Evolutionary conservation across 2,888 invertebrate genomes (phyloP).

Genomic region (Caenorhabditis doughertyi): DNA sequence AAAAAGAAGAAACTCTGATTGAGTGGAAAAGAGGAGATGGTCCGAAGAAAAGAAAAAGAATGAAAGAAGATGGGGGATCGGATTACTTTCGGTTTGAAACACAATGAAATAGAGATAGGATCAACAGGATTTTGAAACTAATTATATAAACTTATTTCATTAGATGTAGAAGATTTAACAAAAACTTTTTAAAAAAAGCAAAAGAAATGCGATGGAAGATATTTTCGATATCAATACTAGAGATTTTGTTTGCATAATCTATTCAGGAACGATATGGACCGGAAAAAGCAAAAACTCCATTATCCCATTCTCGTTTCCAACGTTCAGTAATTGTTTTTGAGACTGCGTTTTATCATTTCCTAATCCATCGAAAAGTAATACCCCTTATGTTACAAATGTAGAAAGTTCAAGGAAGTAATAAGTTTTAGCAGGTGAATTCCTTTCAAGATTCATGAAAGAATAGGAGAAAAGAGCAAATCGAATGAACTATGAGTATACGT

Average conservation of each 20-base stretch:
- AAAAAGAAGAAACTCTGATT: conserved; percentile 24
- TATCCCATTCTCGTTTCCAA: no score
- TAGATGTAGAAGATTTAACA: no score
- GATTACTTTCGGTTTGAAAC: conserved; percentile 34
- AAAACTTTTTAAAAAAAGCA: no score
- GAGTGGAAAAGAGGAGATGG: conserved; percentile 33
- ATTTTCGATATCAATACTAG: no score
- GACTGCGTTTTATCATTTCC: not conserved
- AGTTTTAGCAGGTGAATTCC: not conserved
- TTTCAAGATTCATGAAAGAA: not conserved
- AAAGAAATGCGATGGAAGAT: no score
- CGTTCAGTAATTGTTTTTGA: no score
- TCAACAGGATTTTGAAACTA: not conserved
- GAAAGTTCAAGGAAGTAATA: not conserved
- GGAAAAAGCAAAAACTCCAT: no score
- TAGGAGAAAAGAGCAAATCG: not conserved
- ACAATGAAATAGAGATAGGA: conserved; percentile 22
- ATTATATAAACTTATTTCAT: not conserved
- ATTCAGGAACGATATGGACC: no score
- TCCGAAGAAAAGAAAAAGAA: conserved; percentile 9
- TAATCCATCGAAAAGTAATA: no score
- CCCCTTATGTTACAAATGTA: no score
- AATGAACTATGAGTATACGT: not conserved
- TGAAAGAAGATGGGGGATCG: conserved; percentile 19
- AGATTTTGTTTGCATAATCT: no score